Evolutionary conservation across 2,797 vertebrate genomes (phyloP).

Genomic region (Chaenodraco wilsoni): DNA sequence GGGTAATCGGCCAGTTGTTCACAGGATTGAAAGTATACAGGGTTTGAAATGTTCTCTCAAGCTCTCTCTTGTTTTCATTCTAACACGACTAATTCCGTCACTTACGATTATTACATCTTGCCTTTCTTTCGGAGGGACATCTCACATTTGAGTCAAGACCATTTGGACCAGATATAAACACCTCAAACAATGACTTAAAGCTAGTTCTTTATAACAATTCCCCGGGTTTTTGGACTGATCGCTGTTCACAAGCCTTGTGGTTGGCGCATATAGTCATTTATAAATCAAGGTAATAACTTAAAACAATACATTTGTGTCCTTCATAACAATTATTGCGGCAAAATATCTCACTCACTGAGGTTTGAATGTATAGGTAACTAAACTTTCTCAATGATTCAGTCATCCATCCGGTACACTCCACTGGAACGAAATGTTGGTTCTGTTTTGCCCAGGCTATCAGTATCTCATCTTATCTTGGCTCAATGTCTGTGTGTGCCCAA

Average conservation of each 20-base stretch:
- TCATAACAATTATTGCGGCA: not conserved
- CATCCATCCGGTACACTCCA: constrained; percentile 8
- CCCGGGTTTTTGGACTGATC: no score
- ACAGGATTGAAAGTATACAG: not conserved
- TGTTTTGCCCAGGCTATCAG: not conserved
- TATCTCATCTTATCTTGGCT: constrained; percentile 29
- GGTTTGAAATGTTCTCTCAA: not conserved
- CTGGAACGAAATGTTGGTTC: constrained; percentile 1
- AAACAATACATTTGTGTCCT: constrained; percentile 11
- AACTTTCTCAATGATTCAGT: constrained; percentile 3
- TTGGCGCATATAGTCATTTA: no score
- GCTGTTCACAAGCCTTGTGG: no score
- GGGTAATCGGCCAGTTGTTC: not conserved
- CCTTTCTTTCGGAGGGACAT: not conserved
- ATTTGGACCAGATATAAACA: not conserved
- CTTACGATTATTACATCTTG: not conserved
- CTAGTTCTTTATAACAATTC: no score
- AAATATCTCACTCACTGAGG: not conserved
- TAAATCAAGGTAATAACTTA: not conserved
- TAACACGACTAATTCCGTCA: not conserved
- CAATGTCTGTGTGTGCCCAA: not conserved
- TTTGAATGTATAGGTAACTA: not conserved
- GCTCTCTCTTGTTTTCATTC: not conserved
- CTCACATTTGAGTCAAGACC: not conserved
- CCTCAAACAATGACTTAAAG: not conserved